Base-by-base conservation (phyloP, 2,113 vertebrate species). In the Catharus fuscescens region DNA sequence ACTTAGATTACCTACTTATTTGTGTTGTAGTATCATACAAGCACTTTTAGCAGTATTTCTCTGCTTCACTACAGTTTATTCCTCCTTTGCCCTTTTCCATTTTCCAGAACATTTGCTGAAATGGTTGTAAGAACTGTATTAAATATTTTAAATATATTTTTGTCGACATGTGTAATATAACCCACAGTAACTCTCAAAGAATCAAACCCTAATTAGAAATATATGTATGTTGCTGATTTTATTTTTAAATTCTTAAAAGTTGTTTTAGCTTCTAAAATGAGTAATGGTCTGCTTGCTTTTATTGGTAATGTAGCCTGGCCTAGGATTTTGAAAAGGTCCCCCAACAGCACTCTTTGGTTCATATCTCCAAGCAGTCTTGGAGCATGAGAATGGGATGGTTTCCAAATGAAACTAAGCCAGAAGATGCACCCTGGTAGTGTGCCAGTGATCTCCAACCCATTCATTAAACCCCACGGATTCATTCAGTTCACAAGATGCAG, bases 371-470 rank as follows among this genome's bases (percentile, higher is more conserved):
- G 18, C 10, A 86, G 12, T 40, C 20, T 80, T 79, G 36, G 20
- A 82, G 29, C 6, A 34, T 8, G 6, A 20, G 34, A 85, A 72
- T 24, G 56, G n/a, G n/a, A 38, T 40, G 67, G 6, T 8, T 86
- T 86, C 86, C 36, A 76, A 52, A 52, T 31, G 16, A 90, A 76
- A 21, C 18, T 56, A 59, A 85, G 44, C 6, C 57, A 64, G 66
- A 71, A 76, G 26, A 47, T 26, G 14, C 20, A 47, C 29, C 24
- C 24, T 86, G n/a, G 18, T 50, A 78, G 4, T 32, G 18, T 1
- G 0, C 31, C 25, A 87, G 25, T 54, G 38, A 67, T 31, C 18
- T 67, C 26, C 38, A 93, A 8, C 6, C 14, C 0, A 0, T 4
- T 42, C 26, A 18, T 14, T 14, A 44, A 67, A 86, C 5, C 11